Evolutionary conservation across 53 echinoderm and acorn worm genomes (phyloP), one percentile per base, ranked within the genome.

Genomic region (Mesocentrotus franciscanus): DNA sequence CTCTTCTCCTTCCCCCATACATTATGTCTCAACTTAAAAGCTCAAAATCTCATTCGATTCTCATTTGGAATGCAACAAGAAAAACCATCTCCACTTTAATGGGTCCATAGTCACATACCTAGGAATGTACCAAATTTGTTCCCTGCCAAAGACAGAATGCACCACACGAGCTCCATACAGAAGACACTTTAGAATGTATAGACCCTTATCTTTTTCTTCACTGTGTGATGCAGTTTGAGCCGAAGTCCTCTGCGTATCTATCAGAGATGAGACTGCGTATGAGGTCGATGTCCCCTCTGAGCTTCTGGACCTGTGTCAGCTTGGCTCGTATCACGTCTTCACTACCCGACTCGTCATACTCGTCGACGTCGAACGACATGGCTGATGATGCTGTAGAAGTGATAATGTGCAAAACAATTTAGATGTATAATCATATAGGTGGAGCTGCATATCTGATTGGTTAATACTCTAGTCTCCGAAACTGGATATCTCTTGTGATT

Each of bases 241-340:
- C 98, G 32, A 99, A 95, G 57, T 98, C 97, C 78, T 99, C 97
- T 7, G 99, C 99, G 78, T 98, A 99, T 66, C 97, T 99, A 90
- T 99, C 98, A 6, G 98, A 97, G 18, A 99, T 92, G 66, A 96
- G 78, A 79, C 97, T 96, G 35, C 99, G 72, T 0, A 99, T 95
- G 33, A 97, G 81, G 36, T 99, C 99, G 33, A 99, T 96, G 94
- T 99, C 98, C 27, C 95, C 96, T 17, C 97, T 90, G 14, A 99
- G 83, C 70, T 99, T 87, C 62, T 96, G 94, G 0, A 97, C 92
- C 79, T 99, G 97, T 24, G 94, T 96, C 32, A 97, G 91, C 83
- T 93, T 96, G 29, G 90, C 95, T 70, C 96, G 92, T 16, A 98
- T 89, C 9, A 95, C 64, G 33, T 96, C 96, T 26, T 96, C 90